phyloP scores from a whole-genome alignment of 1,140 invertebrate species.

The Microplitis demolitor region DNA sequence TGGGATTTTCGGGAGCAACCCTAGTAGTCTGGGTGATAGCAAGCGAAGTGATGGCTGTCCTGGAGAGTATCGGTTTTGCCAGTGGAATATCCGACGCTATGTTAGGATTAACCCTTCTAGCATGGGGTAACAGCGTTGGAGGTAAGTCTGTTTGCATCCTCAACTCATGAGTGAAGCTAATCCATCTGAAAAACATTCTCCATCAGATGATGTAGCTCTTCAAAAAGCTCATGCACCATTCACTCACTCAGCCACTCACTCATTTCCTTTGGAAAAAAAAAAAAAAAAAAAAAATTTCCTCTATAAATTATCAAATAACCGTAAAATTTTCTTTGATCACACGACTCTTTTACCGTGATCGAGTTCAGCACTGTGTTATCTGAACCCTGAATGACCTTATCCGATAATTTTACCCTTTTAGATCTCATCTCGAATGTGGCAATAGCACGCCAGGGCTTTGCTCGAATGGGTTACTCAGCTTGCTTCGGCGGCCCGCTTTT shows the following conservation, averaged over 20 bases:
- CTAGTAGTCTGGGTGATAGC: constrained; percentile 72
- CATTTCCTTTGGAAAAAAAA: not conserved
- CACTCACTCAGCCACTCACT: too few species aligned
- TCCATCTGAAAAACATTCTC: not conserved
- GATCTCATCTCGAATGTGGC: constrained; percentile 72
- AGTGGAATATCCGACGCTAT: constrained; percentile 69
- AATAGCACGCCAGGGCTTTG: constrained; percentile 69
- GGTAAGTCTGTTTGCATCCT: constrained; percentile 56
- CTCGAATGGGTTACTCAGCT: constrained; percentile 73
- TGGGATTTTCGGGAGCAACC: constrained; percentile 69
- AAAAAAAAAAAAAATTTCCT: not conserved
- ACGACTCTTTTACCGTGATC: too few species aligned
- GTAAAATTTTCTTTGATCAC: constrained; percentile 8
- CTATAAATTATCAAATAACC: not conserved
- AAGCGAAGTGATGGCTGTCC: constrained; percentile 70
- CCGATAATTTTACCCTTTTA: constrained; percentile 42
- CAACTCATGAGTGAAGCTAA: not conserved
- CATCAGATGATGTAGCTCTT: too few species aligned
- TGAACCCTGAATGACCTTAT: not conserved
- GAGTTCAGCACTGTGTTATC: not conserved
- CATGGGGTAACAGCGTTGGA: constrained; percentile 75
- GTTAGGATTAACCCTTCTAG: constrained; percentile 72
- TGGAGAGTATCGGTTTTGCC: constrained; percentile 67
- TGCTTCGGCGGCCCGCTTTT: constrained; percentile 76
- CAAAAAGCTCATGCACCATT: too few species aligned